Base-by-base conservation (phyloP, 1,140 invertebrate genomes). In the Drosophila willistoni region DNA sequence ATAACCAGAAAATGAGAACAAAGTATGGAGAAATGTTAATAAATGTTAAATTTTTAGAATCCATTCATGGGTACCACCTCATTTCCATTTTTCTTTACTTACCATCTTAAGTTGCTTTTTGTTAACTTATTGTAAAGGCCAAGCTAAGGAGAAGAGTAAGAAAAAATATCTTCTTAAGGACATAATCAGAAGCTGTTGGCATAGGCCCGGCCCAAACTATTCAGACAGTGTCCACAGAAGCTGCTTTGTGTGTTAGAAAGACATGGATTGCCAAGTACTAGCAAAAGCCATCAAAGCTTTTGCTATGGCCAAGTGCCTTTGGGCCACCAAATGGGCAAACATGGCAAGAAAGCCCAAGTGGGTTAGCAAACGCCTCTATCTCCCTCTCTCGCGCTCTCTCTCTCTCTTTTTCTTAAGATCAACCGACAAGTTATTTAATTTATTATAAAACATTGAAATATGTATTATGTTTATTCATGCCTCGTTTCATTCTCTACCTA, bases 391-490 rank as follows among this genome's bases (percentile, higher is more conserved):
- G 19, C 19, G 1, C 19, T 10, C 17, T n/a, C 63, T 63, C 56
- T 65, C 66, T 14, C 60, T 72, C 64, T 57, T 25, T 67, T 7
- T 12, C 56, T 68, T 57, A 61, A 74, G 71, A 85, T 85, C 81
- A 74, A 72, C 76, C 70, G 69, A 73, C 72, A 81, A 81, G 82
- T 79, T 87, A 82, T 87, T 87, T 87, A 87, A 87, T 87, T 87
- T 87, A 86, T 85, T 87, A 87, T 79, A 86, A 86, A 87, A 79
- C 83, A 87, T 86, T 87, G 83, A 81, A 82, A 87, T 86, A 86
- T 86, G 72, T 86, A 79, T 86, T 79, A 81, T 86, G 82, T 86
- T 81, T 86, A 71, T 86, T 79, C 72, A 79, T 75, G 68, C 69
- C 39, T 65, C 44, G 14, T 22, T 17, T 51, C 19, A 22, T 51